Evolutionary conservation across 2,888 invertebrate genomes (phyloP), one percentile per base, ranked within the genome.

Genomic region (Dione vanillae): DNA sequence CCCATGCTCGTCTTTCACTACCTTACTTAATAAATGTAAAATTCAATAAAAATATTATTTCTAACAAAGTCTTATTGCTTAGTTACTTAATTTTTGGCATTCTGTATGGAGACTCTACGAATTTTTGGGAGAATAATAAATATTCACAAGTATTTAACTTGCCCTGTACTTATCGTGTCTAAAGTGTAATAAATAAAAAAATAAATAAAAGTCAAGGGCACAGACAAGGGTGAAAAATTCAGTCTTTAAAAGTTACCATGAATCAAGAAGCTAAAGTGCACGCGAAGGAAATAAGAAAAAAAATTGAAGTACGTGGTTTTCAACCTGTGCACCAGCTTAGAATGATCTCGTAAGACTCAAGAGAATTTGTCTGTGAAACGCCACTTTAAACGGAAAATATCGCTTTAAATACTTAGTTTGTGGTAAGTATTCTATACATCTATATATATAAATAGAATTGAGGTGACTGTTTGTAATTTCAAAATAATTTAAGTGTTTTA

Each of bases 351-450:
- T 64, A 64, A 64, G 61, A 47, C 54, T 64, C 54, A 62, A 69
- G 62, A 69, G 68, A 62, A 69, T 69, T 62, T 61, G 67, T 69
- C 71, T 73, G 71, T 70, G 71, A 70, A 67, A 67, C 71, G 67
- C 71, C 70, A 67, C 70, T 75, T 71, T 75, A 72, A 70, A 68
- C 68, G 64, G 59, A 71, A 70, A 74, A 70, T 66, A 59, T 54
- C 59, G 75, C 71, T 69, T 71, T 71, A 71, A 73, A 61, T 45
- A 61, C 61, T 45, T 73, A 65, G 66, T 41, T 68, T 12, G 35
- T n/a, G 27, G 20, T 27, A 14, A 45, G 27, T 20, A 61, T 27
- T 27, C 20, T 45, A 61, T 11, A 5, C 27, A 27, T 27, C 27
- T 27, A 27, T 27, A 27, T 5, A 27, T 27, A 27, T 27, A 27